Conservation (phyloP, 2,888 invertebrate species). For the Myopa testacea region DNA sequence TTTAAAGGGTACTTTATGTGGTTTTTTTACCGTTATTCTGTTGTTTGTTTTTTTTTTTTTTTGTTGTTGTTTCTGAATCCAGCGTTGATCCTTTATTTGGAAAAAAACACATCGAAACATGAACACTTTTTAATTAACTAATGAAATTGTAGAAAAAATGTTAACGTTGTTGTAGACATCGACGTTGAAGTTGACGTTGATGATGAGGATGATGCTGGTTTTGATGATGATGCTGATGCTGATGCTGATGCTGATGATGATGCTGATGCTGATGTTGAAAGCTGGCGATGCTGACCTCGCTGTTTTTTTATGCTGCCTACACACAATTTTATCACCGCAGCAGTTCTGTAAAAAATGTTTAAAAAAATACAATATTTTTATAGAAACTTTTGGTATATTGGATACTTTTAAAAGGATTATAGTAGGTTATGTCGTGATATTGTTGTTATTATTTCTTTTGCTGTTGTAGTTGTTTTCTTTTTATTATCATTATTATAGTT, state of each 20-base stretch:
- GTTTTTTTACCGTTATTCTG: neutral
- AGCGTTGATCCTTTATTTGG: neutral
- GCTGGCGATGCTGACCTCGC: neutral
- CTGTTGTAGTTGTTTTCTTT: too few relatives aligned
- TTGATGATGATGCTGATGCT: constrained; percentile 15
- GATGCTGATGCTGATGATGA: constrained; percentile 22
- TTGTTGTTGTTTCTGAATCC: neutral
- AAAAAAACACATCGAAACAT: too few relatives aligned
- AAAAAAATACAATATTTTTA: neutral
- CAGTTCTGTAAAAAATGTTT: neutral
- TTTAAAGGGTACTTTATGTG: too few relatives aligned
- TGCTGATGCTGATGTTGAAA: neutral
- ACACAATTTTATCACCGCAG: neutral
- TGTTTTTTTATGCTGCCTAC: neutral
- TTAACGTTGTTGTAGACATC: neutral
- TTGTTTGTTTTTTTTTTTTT: neutral
- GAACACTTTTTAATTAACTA: constrained; percentile 32
- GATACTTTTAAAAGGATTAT: neutral
- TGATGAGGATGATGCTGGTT: constrained; percentile 18
- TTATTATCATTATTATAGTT: too few relatives aligned
- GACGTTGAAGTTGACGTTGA: constrained; percentile 13
- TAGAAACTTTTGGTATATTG: neutral
- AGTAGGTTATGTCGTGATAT: too few relatives aligned
- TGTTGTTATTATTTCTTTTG: too few relatives aligned
- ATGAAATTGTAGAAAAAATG: neutral